Base-by-base conservation (phyloP, 2,113 vertebrate species). In the Paedocypris sp. region DNA sequence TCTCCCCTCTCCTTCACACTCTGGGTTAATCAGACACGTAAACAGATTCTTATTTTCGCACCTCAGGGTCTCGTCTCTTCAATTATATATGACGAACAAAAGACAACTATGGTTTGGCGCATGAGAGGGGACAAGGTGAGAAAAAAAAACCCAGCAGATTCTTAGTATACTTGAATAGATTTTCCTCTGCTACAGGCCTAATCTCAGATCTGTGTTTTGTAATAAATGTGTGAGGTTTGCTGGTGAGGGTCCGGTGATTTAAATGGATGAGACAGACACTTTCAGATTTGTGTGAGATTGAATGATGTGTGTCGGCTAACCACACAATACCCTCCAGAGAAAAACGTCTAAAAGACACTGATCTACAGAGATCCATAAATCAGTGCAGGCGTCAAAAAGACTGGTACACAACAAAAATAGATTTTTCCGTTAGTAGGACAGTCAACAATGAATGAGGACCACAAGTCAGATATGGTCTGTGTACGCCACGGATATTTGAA, bases 121-220 rank as follows among this genome's bases (percentile, higher is more conserved):
- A 23, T 28, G 22, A 15, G 12, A 29, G 16, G 18, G 20, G 26
- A 48, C 4, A 25, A 35, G 19, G 10, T 60, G 6, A 36, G 25
- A 5, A 35, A 46, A 8, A 26, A 51, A 16, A 11, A 53, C 33
- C 64, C 64, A 61, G 59, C 50, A 66, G 18, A 33, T 31, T 46
- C 16, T n/a, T 60, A 22, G 60, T 60, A 45, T 39, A 36, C 18
- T 15, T 62, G 38, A 59, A 58, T 51, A 63, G 60, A 54, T 60
- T 42, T 35, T 45, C 46, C 49, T 59, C 6, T 39, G 45, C 60
- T 65, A 18, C 26, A 45, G 23, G 50, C 28, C 20, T 23, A n/a
- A 25, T 20, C 35, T 54, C 19, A 9, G 19, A 19, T 54, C 52
- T 45, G 28, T 36, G 29, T 46, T 43, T 11, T 28, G 29, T 7